A percentile compares a stretch with the other conserved stretches of the same genome.
Conservation (phyloP, 2,113 vertebrate species). For the Bothrops jararaca region DNA sequence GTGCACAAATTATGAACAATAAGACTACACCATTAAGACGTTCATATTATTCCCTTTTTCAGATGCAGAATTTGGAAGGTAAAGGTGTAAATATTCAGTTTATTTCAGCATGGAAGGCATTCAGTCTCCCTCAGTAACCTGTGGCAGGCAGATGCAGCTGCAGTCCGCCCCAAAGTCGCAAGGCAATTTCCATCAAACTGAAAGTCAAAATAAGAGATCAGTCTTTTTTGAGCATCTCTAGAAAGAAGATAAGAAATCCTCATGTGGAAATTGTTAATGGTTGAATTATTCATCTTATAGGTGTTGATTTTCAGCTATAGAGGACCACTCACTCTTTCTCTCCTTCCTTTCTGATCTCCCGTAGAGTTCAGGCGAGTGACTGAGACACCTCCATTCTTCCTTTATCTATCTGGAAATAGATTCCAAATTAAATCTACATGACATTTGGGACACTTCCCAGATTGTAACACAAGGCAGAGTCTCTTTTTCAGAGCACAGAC, state of each 20-base stretch:
- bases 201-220: conserved; percentile 53
- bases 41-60: not conserved
- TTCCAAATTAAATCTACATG: not conserved
- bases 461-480: not conserved
- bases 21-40: not conserved
- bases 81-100: not conserved
- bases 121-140: not conserved
- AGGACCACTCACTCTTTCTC: conserved; percentile 25
- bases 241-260: conserved; percentile 53
- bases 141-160: not conserved
- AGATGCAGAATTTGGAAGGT: not conserved
- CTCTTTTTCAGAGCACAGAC: not conserved
- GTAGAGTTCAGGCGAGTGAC: conserved; percentile 2
- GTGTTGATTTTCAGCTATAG: conserved; percentile 61
- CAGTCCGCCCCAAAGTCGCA: conserved; percentile 35
- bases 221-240: conserved; percentile 30
- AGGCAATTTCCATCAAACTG: conserved; percentile 59
- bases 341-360: conserved; percentile 43
- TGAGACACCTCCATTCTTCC: conserved; percentile 31
- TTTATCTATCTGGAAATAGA: not conserved
- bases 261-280: conserved; percentile 48
- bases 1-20: not conserved
- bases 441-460: not conserved
- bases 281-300: conserved; percentile 60
- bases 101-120: not conserved